phyloP scores from a whole-genome alignment of 2,888 invertebrate species.

The Steinernema carpocapsae region DNA sequence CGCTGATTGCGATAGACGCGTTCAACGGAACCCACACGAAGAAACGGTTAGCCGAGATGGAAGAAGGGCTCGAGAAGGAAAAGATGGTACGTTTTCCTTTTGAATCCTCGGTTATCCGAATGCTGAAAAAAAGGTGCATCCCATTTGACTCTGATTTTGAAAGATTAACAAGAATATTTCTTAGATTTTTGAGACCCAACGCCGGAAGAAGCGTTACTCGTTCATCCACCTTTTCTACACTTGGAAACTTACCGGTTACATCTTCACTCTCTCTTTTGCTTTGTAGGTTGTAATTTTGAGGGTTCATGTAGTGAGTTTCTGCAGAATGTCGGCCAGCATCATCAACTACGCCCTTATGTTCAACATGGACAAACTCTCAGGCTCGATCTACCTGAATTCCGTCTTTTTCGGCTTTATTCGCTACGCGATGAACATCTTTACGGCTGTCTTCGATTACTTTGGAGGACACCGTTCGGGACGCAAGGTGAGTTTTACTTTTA shows the following conservation, averaged over 20 bases:
- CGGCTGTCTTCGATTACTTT: conserved; percentile 50
- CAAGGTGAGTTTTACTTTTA: too few relatives aligned
- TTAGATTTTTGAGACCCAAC: conserved; percentile 1
- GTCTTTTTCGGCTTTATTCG: conserved; percentile 50
- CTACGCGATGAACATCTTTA: conserved; percentile 42
- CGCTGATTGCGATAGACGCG: not conserved
- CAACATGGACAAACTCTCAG: conserved; percentile 64
- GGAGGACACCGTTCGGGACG: too few relatives aligned
- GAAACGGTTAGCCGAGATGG: conserved; percentile 16
- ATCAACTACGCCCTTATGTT: conserved; percentile 64
- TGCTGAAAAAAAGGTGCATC: too few relatives aligned
- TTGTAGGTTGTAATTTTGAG: not conserved
- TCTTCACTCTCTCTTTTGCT: conserved; percentile 23
- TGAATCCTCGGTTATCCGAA: too few relatives aligned
- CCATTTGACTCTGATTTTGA: too few relatives aligned
- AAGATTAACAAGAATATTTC: not conserved
- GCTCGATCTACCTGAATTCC: conserved; percentile 59
- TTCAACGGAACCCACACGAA: conserved; percentile 22
- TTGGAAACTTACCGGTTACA: conserved; percentile 22
- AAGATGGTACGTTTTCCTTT: not conserved
- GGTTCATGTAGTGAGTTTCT: not conserved
- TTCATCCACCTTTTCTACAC: conserved; percentile 31
- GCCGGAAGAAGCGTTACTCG: conserved; percentile 12
- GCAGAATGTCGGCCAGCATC: conserved; percentile 55
- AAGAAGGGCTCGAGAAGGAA: conserved; percentile 10